Evolutionary conservation across 2,113 vertebrate genomes (phyloP), one percentile per base, ranked within the genome.

Genomic region (Hemibagrus wyckioides): DNA sequence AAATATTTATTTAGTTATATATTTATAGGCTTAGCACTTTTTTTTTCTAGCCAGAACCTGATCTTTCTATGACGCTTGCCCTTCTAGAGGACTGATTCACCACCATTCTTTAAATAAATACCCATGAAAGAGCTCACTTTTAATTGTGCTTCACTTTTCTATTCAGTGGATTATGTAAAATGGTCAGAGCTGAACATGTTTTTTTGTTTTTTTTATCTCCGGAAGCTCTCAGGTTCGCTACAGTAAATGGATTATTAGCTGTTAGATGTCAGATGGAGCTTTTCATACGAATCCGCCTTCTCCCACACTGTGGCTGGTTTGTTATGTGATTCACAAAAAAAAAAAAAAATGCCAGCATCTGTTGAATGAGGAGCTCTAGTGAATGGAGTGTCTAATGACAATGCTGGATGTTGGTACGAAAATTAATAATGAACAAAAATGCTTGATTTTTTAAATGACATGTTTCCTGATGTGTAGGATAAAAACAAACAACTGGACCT

Each of bases 61-160:
- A 13, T 41, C 59, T 56, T 82, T 57, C 76, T 17, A 36, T 88
- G 73, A 63, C 25, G 77, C 36, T 21, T 7, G 41, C 41, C n/a
- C 17, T 33, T 75, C 10, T 19, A 33, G 33, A 44, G 7, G 44
- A n/a, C 17, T 80, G 85, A 88, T 80, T 89, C 85, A 88, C 28
- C n/a, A 57, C 71, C 56, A 50, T 59, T 89, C 88, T 88, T 75
- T 39, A 75, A 15, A 90, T 39, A 75, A 15, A 90, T 85, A 91
- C 91, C 41, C 25, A 28, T 86, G 90, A 81, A 33, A 79, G 71
- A 54, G 25, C 80, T 92, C 90, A 84, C 57, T 71, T 89, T 83
- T 92, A 85, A 92, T 91, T 1, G 2, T 61, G 79, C 85, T 33
- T 67, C 50, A 85, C 48, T 44, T 87, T 86, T 11, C 39, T 56